Percentiles rank a stretch among this genome's conserved stretches.
These are phyloP conservation scores for Tyrannus savana DNA, from an alignment of 2,113 vertebrate species.

Conservation along the genomic window DNA sequence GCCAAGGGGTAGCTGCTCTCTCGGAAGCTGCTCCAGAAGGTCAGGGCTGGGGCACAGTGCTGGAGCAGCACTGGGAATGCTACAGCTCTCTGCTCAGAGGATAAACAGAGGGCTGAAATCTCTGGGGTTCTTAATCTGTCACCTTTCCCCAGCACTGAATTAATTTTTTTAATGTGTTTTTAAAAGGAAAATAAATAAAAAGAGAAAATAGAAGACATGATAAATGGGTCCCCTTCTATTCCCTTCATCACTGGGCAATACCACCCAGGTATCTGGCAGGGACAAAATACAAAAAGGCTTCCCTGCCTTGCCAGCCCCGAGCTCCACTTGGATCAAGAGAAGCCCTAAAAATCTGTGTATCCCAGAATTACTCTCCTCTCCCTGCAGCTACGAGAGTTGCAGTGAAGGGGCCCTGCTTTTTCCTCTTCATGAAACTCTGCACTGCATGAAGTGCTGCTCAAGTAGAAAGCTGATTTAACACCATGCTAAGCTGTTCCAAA, in stretches of 20 bases:
- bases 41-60: constrained; percentile 19
- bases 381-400: background rate
- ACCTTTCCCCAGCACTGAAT: constrained; percentile 47
- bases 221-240: constrained; percentile 28
- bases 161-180: constrained; percentile 58
- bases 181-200: constrained; percentile 62
- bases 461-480: background rate
- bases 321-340: background rate
- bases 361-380: background rate
- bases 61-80: background rate
- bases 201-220: constrained; percentile 48
- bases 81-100: background rate
- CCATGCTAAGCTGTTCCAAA: background rate
- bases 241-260: background rate
- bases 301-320: background rate
- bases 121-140: constrained; percentile 66
- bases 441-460: background rate
- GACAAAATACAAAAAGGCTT: background rate
- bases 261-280: constrained; percentile 30
- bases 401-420: background rate
- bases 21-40: background rate
- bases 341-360: background rate
- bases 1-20: background rate
- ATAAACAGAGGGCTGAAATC: constrained; percentile 52
- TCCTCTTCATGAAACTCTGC: background rate